Evolutionary conservation across 2,797 vertebrate species (phyloP), one percentile per base, ranked within the genome.

Genomic region (Onychomys torridus): DNA sequence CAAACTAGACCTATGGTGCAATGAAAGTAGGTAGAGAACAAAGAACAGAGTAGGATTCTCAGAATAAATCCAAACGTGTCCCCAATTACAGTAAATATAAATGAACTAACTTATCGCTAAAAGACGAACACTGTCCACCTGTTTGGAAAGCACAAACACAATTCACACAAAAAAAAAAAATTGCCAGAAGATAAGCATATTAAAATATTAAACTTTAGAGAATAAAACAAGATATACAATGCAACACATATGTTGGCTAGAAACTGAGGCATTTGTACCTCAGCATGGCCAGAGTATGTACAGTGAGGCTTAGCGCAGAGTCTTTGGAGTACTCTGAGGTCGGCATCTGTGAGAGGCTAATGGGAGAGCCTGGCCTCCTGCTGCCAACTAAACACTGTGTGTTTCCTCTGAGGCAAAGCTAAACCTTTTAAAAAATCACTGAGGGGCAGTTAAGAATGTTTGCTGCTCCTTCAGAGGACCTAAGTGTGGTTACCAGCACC

Each of bases 251-350:
- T 29, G 73, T 34, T 55, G 32, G n/a, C 52, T 81, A 11, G 67
- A 67, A 49, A n/a, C 2, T 27, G 25, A 46, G 6, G 8, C 29
- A 23, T 71, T 19, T 63, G 10, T 0, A 10, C 40, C 23, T 23
- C 34, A 19, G 25, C 6, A 8, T 32, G 27, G 12, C 46, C 37
- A 16, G 46, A 59, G 37, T 7, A 21, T 1, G 16, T 23, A 0
- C 4, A 6, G 21, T 49, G 19, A 11, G 37, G 2, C 37, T 77
- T 6, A 34, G 14, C 10, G 0, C 2, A 21, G 37, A 27, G 17
- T 23, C 63, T 73, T 55, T 37, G 69, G 5, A n/a, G n/a, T 40
- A 23, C 49, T 91, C 34, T 37, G 16, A 89, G 61, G 19, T 57
- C n/a, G 34, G 13, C 69, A 27, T 77, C 78, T 32, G 29, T 6